Base-by-base conservation (phyloP, 2,797 vertebrate genomes). In the Lagodon rhomboides region DNA sequence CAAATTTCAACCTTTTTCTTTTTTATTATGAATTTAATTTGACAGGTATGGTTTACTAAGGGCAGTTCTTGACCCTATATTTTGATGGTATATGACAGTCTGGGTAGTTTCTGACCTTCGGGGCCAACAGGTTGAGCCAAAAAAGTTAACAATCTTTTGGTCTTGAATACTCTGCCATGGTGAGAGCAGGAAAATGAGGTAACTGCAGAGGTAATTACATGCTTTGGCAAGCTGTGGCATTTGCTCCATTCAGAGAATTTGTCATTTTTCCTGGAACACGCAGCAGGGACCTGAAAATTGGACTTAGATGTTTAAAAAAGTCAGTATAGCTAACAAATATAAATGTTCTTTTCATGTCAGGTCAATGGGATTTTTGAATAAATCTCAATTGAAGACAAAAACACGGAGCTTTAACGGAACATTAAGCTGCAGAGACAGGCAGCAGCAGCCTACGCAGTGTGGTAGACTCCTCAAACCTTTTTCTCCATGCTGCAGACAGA, bases 401-500 rank as follows among this genome's bases (percentile, higher is more conserved):
- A 53, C 13, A 30, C 44, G 1, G 34, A 60, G 70, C 15, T 70
- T 30, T 25, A 30, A 22, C 53, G 20, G 47, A 65, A 65, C 69
- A 59, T 41, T 25, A 22, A 65, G 61, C 65, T 53, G 25, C 62
- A 71, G 75, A 68, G 68, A 56, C 22, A 54, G 65, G 68, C 63
- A 63, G 69, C 23, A 73, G 55, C 60, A 71, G 68, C 73, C 86
- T 78, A 88, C 75, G 51, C 77, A 51, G 34, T 63, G 66, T 64
- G 67, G 51, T 46, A 55, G 59, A 73, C 78, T 78, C 67, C 62
- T 86, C 80, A 47, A 64, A 72, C 25, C 58, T 30, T 67, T 68
- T 62, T 70, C 63, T 76, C 76, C 61, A 71, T 59, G 68, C 63
- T 43, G 62, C 80, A 87, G 75, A 77, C 80, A 82, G 30, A 81